Evolutionary conservation across 2,113 vertebrate genomes (phyloP).

Genomic region (Poeciliopsis prolifica): DNA sequence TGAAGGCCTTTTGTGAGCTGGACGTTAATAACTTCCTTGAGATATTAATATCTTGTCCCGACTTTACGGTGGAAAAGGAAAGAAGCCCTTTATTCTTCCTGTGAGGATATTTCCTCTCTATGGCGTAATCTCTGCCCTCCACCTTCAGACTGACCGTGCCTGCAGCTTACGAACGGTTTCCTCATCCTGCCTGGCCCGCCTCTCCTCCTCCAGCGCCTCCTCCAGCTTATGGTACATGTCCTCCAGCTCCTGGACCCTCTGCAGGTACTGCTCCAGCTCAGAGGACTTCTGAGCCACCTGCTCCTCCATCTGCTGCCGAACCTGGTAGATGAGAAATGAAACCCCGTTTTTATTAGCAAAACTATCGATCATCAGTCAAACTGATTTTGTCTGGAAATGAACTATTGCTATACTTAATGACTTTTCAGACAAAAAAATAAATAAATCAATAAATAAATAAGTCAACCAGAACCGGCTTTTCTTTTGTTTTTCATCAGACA

Average conservation of each 20-base stretch:
- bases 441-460: too few relatives aligned
- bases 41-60: background rate
- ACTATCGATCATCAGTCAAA: too few relatives aligned
- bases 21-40: background rate
- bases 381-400: too few relatives aligned
- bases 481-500: too few relatives aligned
- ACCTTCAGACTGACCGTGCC: conserved; percentile 80
- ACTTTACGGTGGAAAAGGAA: background rate
- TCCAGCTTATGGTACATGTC: conserved; percentile 92
- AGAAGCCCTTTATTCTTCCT: background rate
- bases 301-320: conserved; percentile 94
- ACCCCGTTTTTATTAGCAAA: background rate
- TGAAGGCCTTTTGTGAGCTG: background rate
- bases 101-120: background rate
- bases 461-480: too few relatives aligned
- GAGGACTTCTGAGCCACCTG: conserved; percentile 95
- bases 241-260: conserved; percentile 90
- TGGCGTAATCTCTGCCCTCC: background rate
- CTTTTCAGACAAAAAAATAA: too few relatives aligned
- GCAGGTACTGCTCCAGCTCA: conserved; percentile 94
- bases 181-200: conserved; percentile 91
- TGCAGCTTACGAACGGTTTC: conserved; percentile 91
- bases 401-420: too few relatives aligned
- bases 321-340: conserved; percentile 71
- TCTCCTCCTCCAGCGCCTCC: conserved; percentile 92